These are phyloP conservation scores for Antennarius maculatus DNA, from an alignment of 2,797 vertebrate species.

Conservation along the genomic window DNA sequence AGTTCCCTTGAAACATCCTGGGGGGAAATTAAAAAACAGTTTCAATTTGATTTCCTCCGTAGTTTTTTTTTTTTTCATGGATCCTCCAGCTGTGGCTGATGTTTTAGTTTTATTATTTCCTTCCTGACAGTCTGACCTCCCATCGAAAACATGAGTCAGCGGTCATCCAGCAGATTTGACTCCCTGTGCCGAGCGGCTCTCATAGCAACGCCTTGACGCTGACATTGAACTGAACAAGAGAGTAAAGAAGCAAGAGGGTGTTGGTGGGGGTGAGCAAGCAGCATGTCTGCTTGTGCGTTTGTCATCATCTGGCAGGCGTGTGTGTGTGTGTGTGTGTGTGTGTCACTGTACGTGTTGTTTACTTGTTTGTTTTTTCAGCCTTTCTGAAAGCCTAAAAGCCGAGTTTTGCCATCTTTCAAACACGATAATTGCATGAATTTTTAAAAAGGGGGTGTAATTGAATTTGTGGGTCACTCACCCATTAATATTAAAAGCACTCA, in stretches of 20 bases:
- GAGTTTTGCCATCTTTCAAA: neutral
- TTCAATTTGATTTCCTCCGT: slow-evolving; percentile 12
- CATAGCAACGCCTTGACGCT: slow-evolving; percentile 24
- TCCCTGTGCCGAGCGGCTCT: slow-evolving; percentile 17
- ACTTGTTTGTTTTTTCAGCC: neutral
- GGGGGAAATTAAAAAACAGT: neutral
- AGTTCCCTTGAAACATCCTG: slow-evolving; percentile 4
- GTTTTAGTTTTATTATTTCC: neutral
- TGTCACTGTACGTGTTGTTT: neutral
- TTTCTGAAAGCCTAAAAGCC: neutral
- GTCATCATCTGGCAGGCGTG: slow-evolving; percentile 2
- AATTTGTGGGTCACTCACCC: neutral
- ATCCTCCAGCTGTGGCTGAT: slow-evolving; percentile 48
- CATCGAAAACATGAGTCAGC: slow-evolving; percentile 34
- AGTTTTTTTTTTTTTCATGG: slow-evolving; percentile 26
- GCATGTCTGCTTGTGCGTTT: neutral
- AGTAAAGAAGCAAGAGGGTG: neutral
- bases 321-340: neutral
- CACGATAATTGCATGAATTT: neutral
- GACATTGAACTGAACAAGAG: slow-evolving; percentile 41
- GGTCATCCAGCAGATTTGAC: slow-evolving; percentile 25
- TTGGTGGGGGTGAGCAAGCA: too few relatives aligned
- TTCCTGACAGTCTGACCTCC: slow-evolving; percentile 35
- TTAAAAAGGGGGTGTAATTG: neutral
- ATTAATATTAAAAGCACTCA: neutral